Percentiles rank a stretch among this genome's conserved stretches.
phyloP scores from a whole-genome alignment of 2,797 vertebrate species.

The Schizothorax lantsangensis region DNA sequence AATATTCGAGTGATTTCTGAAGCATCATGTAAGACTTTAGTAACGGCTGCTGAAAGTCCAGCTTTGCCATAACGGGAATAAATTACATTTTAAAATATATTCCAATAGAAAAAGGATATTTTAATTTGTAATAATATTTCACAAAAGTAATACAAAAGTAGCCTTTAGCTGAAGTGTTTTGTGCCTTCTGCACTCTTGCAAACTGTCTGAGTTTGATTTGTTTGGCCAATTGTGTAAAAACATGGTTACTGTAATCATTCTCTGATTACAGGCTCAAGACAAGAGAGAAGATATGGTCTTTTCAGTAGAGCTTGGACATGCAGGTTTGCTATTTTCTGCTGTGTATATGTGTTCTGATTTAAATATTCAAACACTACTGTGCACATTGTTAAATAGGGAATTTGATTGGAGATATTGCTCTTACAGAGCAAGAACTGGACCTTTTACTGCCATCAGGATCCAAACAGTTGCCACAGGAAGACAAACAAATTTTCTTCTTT shows the following conservation, averaged over 20 bases:
- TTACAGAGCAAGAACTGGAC: not conserved
- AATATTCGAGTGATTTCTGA: not conserved
- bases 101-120: not conserved
- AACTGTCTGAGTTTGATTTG: conserved; percentile 38
- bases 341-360: not conserved
- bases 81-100: not conserved
- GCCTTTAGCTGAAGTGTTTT: conserved; percentile 26
- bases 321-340: not conserved
- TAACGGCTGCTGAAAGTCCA: not conserved
- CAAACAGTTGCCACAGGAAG: conserved; percentile 47
- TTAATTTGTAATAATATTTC: no score
- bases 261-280: not conserved
- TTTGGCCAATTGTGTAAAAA: not conserved
- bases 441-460: conserved; percentile 7
- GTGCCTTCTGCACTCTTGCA: conserved; percentile 26
- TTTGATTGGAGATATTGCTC: not conserved
- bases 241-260: not conserved
- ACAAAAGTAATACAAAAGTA: not conserved
- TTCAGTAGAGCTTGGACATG: not conserved
- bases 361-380: conserved; percentile 33
- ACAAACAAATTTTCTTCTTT: conserved; percentile 44
- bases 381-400: not conserved
- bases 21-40: not conserved
- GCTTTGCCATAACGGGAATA: not conserved
- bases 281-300: not conserved